These are phyloP conservation scores for Oryctes rhinoceros DNA, from an alignment of 1,140 invertebrate species.

Conservation along the genomic window DNA sequence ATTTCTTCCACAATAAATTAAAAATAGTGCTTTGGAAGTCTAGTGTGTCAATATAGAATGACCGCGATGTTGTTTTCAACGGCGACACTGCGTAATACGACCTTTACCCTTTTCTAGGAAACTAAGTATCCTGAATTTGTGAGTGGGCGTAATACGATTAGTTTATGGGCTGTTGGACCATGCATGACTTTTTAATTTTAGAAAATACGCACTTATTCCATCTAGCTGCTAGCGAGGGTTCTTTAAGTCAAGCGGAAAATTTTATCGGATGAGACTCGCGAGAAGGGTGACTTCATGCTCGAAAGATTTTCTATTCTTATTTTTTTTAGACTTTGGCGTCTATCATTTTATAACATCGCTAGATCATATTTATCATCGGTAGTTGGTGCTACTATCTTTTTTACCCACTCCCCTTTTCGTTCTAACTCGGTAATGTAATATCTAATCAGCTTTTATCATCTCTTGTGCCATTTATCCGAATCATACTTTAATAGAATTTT, in stretches of 20 bases:
- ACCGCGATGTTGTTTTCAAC: not conserved
- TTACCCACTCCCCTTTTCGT: too few species aligned
- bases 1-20: too few species aligned
- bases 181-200: not conserved
- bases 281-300: not conserved
- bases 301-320: not conserved
- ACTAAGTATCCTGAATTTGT: not conserved
- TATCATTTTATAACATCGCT: not conserved
- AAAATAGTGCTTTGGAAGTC: too few species aligned
- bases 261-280: not conserved
- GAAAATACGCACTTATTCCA: not conserved
- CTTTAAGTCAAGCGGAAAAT: too few species aligned
- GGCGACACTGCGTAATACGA: slow-evolving; percentile 17
- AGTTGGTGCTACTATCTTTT: too few species aligned
- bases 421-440: too few species aligned
- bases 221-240: not conserved
- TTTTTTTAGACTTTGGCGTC: not conserved
- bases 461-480: too few species aligned
- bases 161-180: not conserved
- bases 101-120: not conserved
- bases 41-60: not conserved
- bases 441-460: too few species aligned
- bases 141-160: not conserved
- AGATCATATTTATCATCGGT: not conserved
- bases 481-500: too few species aligned